These are phyloP conservation scores for Drosophila varians DNA, from an alignment of 1,140 invertebrate genomes.

Conservation along the genomic window DNA sequence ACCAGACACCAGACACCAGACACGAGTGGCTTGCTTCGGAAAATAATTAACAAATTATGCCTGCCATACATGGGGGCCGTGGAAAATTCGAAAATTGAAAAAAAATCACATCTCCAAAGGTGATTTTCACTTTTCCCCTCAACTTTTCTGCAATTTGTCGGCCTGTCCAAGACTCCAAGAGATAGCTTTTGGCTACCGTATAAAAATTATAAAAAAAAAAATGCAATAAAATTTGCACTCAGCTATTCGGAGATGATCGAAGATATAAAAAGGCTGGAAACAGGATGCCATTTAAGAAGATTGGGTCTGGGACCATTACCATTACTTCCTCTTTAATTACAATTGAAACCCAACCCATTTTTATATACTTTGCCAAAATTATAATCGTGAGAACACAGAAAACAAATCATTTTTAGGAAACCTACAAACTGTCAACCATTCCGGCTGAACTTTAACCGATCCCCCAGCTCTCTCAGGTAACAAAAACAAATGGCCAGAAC, in stretches of 20 bases:
- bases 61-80: slow-evolving; percentile 51
- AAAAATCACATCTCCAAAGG: slow-evolving; percentile 35
- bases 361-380: slow-evolving; percentile 18
- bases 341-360: not conserved
- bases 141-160: slow-evolving; percentile 39
- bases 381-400: slow-evolving; percentile 33
- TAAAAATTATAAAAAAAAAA: slow-evolving; percentile 7
- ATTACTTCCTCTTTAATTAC: not conserved
- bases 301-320: slow-evolving; percentile 9
- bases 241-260: slow-evolving; percentile 3
- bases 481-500: slow-evolving; percentile 34
- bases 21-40: slow-evolving; percentile 53
- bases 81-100: slow-evolving; percentile 74
- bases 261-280: slow-evolving; percentile 15
- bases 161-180: not conserved
- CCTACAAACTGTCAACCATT: slow-evolving; percentile 51
- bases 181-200: slow-evolving; percentile 16
- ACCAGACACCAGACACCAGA: slow-evolving; percentile 4
- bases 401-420: slow-evolving; percentile 17
- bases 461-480: slow-evolving; percentile 13
- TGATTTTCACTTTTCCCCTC: slow-evolving; percentile 74
- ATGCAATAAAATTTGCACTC: slow-evolving; percentile 40
- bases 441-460: slow-evolving; percentile 44
- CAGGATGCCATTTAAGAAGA: slow-evolving; percentile 33
- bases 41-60: slow-evolving; percentile 82